Conservation (phyloP, 2,888 invertebrate genomes). For the Harmothoe impar region DNA sequence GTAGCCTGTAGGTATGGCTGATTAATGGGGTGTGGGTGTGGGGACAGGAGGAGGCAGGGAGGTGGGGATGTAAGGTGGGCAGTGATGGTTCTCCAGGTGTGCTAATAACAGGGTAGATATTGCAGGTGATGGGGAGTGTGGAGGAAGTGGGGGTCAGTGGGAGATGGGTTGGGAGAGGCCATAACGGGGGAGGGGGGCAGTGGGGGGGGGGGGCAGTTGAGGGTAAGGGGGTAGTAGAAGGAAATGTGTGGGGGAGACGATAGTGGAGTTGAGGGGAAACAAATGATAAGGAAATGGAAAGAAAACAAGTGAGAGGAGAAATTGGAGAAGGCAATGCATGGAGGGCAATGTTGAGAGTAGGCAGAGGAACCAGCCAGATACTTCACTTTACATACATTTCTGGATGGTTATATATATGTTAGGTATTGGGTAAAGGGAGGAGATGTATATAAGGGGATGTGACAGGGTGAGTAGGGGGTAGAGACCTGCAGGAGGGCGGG, state of each 20-base stretch:
- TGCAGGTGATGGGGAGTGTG: background rate
- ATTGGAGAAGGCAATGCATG: too few relatives aligned
- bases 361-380: too few relatives aligned
- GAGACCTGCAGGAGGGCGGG: background rate
- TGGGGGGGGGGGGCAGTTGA: background rate
- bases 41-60: background rate
- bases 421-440: background rate
- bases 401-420: too few relatives aligned
- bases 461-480: background rate
- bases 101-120: background rate
- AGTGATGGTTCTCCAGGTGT: background rate
- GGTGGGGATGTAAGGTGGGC: background rate
- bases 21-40: slow-evolving; percentile 14
- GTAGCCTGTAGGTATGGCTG: slow-evolving; percentile 14
- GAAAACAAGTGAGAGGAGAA: too few relatives aligned
- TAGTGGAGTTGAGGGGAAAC: background rate
- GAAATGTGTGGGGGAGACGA: background rate
- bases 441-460: background rate
- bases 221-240: background rate
- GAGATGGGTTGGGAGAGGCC: background rate
- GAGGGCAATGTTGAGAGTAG: too few relatives aligned
- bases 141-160: background rate
- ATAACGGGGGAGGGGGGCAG: background rate
- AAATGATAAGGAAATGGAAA: too few relatives aligned
- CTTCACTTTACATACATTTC: too few relatives aligned